A percentile compares a stretch with the other conserved stretches of the same genome.
Evolutionary conservation across 2,113 vertebrate species (phyloP).

Genomic region (Lamprotornis superbus): DNA sequence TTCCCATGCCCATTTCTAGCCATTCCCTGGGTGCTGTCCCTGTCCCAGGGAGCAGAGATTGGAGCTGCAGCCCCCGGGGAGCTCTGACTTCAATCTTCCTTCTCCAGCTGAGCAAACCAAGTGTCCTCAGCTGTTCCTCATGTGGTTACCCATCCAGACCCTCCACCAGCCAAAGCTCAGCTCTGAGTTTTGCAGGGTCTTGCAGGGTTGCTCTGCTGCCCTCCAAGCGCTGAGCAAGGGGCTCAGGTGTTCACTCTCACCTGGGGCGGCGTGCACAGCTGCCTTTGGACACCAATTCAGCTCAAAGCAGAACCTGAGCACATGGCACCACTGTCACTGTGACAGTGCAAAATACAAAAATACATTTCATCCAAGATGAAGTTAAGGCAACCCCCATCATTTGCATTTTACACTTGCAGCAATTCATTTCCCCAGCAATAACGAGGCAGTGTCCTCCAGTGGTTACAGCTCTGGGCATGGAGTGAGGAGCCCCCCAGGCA

Average conservation of each 20-base stretch:
- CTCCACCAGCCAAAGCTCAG: neutral
- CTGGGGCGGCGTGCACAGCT: neutral
- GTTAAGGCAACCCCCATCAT: neutral
- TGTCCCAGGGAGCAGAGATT: neutral
- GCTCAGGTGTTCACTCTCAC: neutral
- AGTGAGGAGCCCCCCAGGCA: neutral
- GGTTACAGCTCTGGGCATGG: neutral
- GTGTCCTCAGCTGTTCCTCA: neutral
- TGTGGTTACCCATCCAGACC: neutral
- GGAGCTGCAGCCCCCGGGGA: neutral
- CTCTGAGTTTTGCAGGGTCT: neutral
- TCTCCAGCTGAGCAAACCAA: neutral
- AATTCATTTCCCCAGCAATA: neutral
- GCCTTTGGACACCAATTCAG: neutral
- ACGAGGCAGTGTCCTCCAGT: neutral
- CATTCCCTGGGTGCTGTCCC: neutral
- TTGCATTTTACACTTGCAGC: accelerated
- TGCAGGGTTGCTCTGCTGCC: neutral
- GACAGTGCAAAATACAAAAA: neutral
- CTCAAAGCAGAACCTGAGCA: neutral
- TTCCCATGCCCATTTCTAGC: neutral
- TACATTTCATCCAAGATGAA: neutral
- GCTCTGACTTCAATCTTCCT: neutral
- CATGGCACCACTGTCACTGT: neutral
- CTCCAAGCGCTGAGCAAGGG: neutral